These are phyloP conservation scores for Emys orbicularis DNA, from an alignment of 2,797 vertebrate genomes.

Conservation along the genomic window DNA sequence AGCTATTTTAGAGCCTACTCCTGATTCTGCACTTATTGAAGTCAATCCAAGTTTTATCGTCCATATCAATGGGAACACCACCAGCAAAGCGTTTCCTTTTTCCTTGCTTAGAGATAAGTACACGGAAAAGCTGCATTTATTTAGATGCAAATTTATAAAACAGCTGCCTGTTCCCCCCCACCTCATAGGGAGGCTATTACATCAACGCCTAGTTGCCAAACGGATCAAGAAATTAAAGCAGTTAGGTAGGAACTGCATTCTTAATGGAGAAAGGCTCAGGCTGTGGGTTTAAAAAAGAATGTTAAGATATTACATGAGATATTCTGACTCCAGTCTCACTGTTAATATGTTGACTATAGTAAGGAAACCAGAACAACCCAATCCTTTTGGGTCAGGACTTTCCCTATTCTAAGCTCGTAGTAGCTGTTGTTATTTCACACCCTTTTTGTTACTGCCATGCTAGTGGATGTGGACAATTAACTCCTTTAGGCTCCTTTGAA, in stretches of 20 bases:
- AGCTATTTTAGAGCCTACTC: background rate
- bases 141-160: background rate
- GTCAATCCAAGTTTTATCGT: background rate
- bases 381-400: background rate
- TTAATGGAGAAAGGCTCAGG: background rate
- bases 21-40: background rate
- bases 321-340: background rate
- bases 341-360: background rate
- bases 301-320: conserved; percentile 16
- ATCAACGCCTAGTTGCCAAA: background rate
- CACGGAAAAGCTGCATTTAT: accelerated
- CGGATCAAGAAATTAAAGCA: conserved; percentile 48
- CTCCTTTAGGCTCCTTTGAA: background rate
- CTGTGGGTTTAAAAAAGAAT: background rate
- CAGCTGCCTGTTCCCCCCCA: background rate
- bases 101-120: background rate
- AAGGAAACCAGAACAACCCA: background rate
- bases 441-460: background rate
- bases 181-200: background rate
- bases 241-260: conserved; percentile 10
- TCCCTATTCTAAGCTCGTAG: background rate
- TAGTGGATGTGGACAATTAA: conserved; percentile 26
- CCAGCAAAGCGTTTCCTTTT: background rate
- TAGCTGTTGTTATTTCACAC: background rate
- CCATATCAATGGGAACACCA: background rate